Base-by-base conservation (phyloP, 2,797 vertebrate species). In the Erpetoichthys calabaricus region DNA sequence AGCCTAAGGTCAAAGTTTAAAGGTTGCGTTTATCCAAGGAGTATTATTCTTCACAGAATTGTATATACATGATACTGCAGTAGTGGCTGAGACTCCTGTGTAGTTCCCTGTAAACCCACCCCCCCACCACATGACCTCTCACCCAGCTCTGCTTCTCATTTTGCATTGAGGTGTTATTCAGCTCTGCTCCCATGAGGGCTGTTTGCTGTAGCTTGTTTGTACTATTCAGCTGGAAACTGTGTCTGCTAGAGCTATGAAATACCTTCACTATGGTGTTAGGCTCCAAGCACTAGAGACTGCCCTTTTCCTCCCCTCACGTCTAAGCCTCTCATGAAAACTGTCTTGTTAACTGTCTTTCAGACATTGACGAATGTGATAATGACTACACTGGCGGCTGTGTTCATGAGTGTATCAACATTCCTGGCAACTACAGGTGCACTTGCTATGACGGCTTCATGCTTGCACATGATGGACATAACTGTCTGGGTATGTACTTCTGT, bases 361-460 rank as follows among this genome's bases (percentile, higher is more conserved):
- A 97, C 67, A 94, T 91, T 46, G 95, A 98, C 1, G 95, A 98
- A 70, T 98, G 95, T 77, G 91, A 96, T 65, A 97, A 93, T 2
- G 95, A 98, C 73, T 95, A 94, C 84, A 97, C 90, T 0, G 95
- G 95, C 0, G 95, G 95, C 60, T 98, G 95, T 5, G 95, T 98
- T 56, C 94, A 98, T 0, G 94, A 97, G 65, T 97, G 95, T 66
- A 94, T 98, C 84, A 98, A 98, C 79, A 97, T 97, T 67, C 95
- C 95, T 0, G 95, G 95, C 4, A 98, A 98, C 86, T 98, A 98
- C 82, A 77, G 95, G 59, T 98, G 95, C 64, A 97, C 90, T 0
- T 98, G 95, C 78, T 97, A 96, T 0, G 95, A 98, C 45, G 95
- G 95, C 3, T 98, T 98, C 85, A 97, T 91, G 91, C 70, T 98